Evolutionary conservation across 2,113 vertebrate species (phyloP), one percentile per base, ranked within the genome.

Genomic region (Hepsetus odoe): DNA sequence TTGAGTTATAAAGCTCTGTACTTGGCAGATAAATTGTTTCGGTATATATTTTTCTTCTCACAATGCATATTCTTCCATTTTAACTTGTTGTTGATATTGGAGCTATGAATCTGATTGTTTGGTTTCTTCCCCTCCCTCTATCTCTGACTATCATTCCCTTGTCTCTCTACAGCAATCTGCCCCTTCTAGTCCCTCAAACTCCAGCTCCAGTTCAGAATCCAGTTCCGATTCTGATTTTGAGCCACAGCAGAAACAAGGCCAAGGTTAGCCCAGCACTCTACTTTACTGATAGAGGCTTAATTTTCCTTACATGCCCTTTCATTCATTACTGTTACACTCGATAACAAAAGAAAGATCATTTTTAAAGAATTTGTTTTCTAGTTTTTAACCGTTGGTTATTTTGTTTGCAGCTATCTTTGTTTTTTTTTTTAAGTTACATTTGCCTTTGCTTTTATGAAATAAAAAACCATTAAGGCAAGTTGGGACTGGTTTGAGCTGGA

Each of bases 161-260:
- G 22, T 26, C 22, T 49, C 30, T 22, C 56, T 14, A 42, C 82
- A 94, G 92, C 94, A 97, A 90, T 99, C 98, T 0, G 95, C 94
- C 59, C 92, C 94, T 46, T 97, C 98, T 44, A 98, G 96, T 88
- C 94, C 95, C 7, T 97, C 97, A 82, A 95, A 95, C 88, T 97
- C 96, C 88, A 98, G 95, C 86, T 98, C 96, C 83, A 98, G 96
- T 86, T 98, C 97, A 0, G 96, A 97, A 85, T 97, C 97, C 86
- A 98, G 96, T 87, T 99, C 98, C 0, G 98, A 99, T 82, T 99
- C 98, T 0, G 98, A 99, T 85, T 99, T 98, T 7, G 96, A 97
- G 83, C 98, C 97, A 0, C 94, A 95, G 75, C 97, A 98, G 92
- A 98, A 98, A 92, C 97, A 94, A 91, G 97, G 95, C 40, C 97